Evolutionary conservation across 2,888 invertebrate species (phyloP).

Genomic region (Euclidia mi): DNA sequence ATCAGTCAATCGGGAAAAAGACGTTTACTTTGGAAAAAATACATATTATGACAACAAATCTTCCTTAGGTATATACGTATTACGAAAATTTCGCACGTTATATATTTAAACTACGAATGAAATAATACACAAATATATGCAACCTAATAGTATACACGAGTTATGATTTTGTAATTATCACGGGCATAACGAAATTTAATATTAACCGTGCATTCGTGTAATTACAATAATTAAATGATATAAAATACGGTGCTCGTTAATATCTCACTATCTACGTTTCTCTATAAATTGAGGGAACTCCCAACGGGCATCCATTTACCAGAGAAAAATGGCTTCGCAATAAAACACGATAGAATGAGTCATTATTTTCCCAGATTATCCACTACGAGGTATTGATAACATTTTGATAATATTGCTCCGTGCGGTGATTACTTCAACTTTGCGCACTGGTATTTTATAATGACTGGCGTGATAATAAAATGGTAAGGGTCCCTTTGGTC

Average conservation of each 20-base stretch:
- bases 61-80: no score
- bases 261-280: slow-evolving; percentile 52
- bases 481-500: no score
- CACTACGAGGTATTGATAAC: slow-evolving; percentile 40
- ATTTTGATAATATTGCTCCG: slow-evolving; percentile 12
- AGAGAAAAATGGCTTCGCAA: slow-evolving; percentile 60
- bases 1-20: no score
- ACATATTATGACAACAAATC: no score
- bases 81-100: no score
- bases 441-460: no score
- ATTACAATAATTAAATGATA: slow-evolving; percentile 48
- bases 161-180: slow-evolving; percentile 10
- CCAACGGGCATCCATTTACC: slow-evolving; percentile 54
- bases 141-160: background rate
- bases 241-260: slow-evolving; percentile 45
- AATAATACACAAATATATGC: no score
- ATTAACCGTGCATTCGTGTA: slow-evolving; percentile 18
- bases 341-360: slow-evolving; percentile 59
- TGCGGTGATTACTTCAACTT: background rate
- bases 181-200: slow-evolving; percentile 23
- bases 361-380: slow-evolving; percentile 57
- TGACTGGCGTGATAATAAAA: no score
- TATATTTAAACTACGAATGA: no score
- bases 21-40: no score
- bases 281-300: slow-evolving; percentile 59